Evolutionary conservation across 2,888 invertebrate genomes (phyloP).

Genomic region (Quadriops clusia): DNA sequence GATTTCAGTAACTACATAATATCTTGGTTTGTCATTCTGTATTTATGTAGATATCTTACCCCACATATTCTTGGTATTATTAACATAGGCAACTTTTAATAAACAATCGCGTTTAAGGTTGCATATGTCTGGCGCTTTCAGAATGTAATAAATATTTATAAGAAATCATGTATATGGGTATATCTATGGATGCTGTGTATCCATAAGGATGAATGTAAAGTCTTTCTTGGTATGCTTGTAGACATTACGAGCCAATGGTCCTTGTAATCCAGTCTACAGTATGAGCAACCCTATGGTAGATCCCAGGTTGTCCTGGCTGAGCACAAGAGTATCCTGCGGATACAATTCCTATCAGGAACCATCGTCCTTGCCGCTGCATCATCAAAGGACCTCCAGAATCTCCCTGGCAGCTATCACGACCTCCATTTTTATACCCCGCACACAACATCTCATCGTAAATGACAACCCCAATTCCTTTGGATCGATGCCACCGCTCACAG

Average conservation of each 20-base stretch:
- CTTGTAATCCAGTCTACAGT: conserved; percentile 87
- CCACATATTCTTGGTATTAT: no score
- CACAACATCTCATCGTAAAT: conserved; percentile 94
- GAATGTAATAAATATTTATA: no score
- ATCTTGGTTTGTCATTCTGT: no score
- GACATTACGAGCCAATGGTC: conserved; percentile 43
- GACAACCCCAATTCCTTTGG: conserved; percentile 72
- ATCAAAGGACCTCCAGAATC: conserved; percentile 85
- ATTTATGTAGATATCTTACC: no score
- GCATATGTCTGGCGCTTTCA: no score
- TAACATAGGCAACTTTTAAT: no score
- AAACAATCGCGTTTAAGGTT: no score
- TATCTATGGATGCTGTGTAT: no score
- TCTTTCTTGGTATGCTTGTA: no score
- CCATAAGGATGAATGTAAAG: no score
- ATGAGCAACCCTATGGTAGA: conserved; percentile 85
- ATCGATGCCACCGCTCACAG: conserved; percentile 57
- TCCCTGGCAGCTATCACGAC: conserved; percentile 67
- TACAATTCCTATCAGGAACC: conserved; percentile 77
- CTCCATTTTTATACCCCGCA: conserved; percentile 82
- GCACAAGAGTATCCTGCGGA: conserved; percentile 92
- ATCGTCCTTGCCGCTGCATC: conserved; percentile 75
- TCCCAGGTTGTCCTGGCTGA: conserved; percentile 85
- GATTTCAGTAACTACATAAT: no score
- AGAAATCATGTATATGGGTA: no score